Evolutionary conservation across 1,140 invertebrate species (phyloP).

Genomic region (Hestina assimilis): DNA sequence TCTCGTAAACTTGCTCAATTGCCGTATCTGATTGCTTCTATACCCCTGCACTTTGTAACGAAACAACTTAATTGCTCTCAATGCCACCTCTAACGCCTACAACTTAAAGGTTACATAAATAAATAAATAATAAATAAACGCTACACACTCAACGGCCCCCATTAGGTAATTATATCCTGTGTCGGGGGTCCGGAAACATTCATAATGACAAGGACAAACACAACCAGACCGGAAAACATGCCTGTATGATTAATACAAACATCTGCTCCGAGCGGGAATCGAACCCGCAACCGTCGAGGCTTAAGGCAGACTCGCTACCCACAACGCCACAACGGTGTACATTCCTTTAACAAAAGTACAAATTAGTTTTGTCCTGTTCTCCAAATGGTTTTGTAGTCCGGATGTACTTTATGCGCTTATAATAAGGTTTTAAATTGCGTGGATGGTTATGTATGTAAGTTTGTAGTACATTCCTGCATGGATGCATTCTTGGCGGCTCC

Average conservation of each 20-base stretch:
- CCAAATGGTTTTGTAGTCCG: constrained; percentile 14
- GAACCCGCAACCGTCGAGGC: too few relatives aligned
- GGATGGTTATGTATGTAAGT: constrained; percentile 4
- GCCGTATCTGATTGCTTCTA: constrained; percentile 39
- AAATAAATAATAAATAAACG: too few relatives aligned
- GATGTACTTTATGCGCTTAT: constrained; percentile 2
- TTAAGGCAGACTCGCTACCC: too few relatives aligned
- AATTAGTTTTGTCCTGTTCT: neutral
- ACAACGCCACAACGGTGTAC: too few relatives aligned
- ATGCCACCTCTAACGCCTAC: constrained; percentile 32
- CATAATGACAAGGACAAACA: too few relatives aligned
- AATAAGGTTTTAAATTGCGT: constrained; percentile 17
- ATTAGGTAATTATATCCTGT: too few relatives aligned
- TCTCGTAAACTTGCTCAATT: constrained; percentile 31
- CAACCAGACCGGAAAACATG: too few relatives aligned
- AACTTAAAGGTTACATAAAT: too few relatives aligned
- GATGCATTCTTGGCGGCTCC: constrained; percentile 33
- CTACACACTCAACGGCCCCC: too few relatives aligned
- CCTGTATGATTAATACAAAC: too few relatives aligned
- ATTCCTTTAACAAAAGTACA: constrained; percentile 28
- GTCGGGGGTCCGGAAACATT: too few relatives aligned
- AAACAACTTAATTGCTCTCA: constrained; percentile 25
- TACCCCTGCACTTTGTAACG: constrained; percentile 21
- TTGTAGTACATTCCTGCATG: constrained; percentile 30
- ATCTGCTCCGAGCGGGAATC: too few relatives aligned